A percentile compares a stretch with the other conserved stretches of the same genome.
These are phyloP conservation scores for Cladorhizidae sp. DNA, from an alignment of 37 sponge, comb jelly and placozoan genomes.

Conservation along the genomic window DNA sequence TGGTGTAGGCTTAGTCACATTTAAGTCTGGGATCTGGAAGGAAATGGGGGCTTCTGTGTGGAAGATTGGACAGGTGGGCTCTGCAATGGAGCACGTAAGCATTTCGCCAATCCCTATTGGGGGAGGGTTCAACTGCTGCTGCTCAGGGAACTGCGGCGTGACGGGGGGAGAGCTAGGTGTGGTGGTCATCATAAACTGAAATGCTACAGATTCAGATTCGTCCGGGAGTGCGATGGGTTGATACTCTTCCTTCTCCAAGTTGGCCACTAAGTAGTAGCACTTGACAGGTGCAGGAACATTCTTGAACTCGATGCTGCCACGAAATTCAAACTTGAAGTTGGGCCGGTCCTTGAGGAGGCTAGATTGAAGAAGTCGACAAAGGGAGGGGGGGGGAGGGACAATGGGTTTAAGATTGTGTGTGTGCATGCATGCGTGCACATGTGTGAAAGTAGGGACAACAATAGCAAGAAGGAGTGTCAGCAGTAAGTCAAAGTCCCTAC, in stretches of 20 bases:
- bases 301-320: slow-evolving; percentile 77
- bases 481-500: too few species aligned
- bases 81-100: not conserved
- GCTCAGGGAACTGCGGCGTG: not conserved
- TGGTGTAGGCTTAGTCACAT: slow-evolving; percentile 41
- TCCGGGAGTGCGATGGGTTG: slow-evolving; percentile 28
- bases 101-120: not conserved
- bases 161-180: slow-evolving; percentile 27
- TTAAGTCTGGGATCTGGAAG: slow-evolving; percentile 20
- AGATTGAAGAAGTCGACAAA: not conserved
- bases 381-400: too few species aligned
- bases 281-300: slow-evolving; percentile 57
- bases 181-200: slow-evolving; percentile 15
- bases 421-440: not conserved
- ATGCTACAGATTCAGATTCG: slow-evolving; percentile 20
- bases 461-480: not conserved
- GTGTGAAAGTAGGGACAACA: not conserved
- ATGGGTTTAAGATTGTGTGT: not conserved
- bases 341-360: slow-evolving; percentile 63
- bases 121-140: not conserved
- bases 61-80: not conserved
- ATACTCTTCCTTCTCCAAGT: slow-evolving; percentile 31
- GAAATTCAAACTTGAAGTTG: slow-evolving; percentile 58
- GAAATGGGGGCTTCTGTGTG: not conserved
- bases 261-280: slow-evolving; percentile 76